These are phyloP conservation scores for Artemia sp. DNA, from an alignment of 2,888 invertebrate species.

Conservation along the genomic window DNA sequence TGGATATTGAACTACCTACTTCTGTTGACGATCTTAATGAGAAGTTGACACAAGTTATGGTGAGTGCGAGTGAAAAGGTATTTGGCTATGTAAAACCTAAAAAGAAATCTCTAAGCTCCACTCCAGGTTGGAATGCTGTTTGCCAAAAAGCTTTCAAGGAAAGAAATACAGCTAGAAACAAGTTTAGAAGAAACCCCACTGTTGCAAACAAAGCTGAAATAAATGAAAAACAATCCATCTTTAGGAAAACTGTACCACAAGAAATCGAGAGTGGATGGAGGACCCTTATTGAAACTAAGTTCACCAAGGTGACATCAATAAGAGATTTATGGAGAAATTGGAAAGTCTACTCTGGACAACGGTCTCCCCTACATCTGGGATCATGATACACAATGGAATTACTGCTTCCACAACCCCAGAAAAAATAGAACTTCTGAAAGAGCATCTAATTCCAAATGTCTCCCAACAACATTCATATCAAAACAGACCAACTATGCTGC, in stretches of 20 bases:
- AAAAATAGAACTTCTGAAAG: neutral
- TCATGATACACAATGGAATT: neutral
- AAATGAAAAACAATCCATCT: neutral
- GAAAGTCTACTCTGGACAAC: neutral
- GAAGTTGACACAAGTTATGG: neutral
- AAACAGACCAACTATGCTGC: neutral
- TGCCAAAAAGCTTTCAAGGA: neutral
- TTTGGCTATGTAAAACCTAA: neutral
- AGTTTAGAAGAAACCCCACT: neutral
- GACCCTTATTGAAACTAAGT: neutral
- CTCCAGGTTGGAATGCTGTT: neutral
- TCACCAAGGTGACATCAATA: neutral
- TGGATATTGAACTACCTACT: neutral
- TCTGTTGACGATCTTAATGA: neutral
- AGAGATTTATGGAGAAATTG: neutral
- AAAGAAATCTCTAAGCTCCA: neutral
- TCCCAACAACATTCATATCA: neutral
- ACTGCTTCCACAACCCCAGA: neutral
- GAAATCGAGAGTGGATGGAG: neutral
- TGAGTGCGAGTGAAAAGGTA: neutral
- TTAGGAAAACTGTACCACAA: neutral
- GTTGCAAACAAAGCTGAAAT: neutral
- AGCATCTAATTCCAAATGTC: neutral
- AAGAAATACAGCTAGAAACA: constrained; percentile 6
- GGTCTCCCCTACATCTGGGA: neutral